phyloP scores from a whole-genome alignment of 2,797 vertebrate species.

The Sebastes vulpes region DNA sequence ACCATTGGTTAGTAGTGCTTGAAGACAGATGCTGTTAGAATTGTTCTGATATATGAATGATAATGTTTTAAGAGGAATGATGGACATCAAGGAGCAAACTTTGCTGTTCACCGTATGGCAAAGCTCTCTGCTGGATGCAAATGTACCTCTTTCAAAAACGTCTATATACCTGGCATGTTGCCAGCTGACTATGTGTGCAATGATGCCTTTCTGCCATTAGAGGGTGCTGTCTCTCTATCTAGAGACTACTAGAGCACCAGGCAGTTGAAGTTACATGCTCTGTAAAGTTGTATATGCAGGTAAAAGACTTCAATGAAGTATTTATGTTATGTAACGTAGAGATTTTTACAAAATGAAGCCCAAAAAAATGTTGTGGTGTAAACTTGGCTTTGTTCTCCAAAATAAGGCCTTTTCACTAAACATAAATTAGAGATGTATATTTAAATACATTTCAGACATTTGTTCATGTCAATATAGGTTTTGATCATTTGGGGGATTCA shows the following conservation, averaged over 20 bases:
- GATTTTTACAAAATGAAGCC: slow-evolving; percentile 32
- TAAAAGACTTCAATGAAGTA: slow-evolving; percentile 11
- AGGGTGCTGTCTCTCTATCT: slow-evolving; percentile 54
- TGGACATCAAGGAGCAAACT: slow-evolving; percentile 6
- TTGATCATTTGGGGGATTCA: neutral
- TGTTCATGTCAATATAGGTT: neutral
- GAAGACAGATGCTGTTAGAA: slow-evolving; percentile 21
- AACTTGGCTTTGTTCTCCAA: slow-evolving; percentile 25
- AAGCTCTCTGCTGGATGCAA: slow-evolving; percentile 25
- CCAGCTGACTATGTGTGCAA: slow-evolving; percentile 45
- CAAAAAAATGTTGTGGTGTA: slow-evolving; percentile 3
- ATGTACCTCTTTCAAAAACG: slow-evolving; percentile 31
- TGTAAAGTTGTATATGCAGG: slow-evolving; percentile 15
- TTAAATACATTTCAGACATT: slow-evolving; percentile 8
- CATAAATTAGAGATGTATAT: slow-evolving; percentile 15
- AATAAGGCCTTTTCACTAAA: slow-evolving; percentile 21
- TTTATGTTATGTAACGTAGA: slow-evolving; percentile 25
- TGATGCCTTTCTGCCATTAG: slow-evolving; percentile 58
- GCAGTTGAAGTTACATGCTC: slow-evolving; percentile 6
- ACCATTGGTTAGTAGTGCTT: slow-evolving; percentile 60
- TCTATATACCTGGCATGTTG: slow-evolving; percentile 43
- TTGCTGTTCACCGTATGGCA: slow-evolving; percentile 7
- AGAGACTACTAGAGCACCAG: slow-evolving; percentile 20
- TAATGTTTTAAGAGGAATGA: neutral
- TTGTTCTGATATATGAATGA: slow-evolving; percentile 11